Evolutionary conservation across 2,113 vertebrate species (phyloP).

Genomic region (Xyrauchen texanus): DNA sequence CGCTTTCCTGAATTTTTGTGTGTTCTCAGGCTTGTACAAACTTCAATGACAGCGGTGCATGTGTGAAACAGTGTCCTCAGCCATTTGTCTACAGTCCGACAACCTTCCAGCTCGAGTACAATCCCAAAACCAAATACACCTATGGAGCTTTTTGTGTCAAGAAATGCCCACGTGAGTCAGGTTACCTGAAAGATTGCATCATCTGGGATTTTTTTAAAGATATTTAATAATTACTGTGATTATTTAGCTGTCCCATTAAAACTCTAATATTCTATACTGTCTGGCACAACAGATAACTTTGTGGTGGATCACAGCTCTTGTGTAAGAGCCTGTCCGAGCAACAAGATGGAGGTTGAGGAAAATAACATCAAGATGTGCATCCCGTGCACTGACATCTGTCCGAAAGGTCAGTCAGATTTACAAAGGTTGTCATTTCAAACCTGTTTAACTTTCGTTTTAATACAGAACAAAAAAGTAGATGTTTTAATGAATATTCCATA

Average conservation of each 20-base stretch:
- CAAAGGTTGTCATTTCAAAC: no score
- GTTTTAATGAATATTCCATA: no score
- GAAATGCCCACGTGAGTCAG: constrained; percentile 90
- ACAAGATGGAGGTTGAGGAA: constrained; percentile 98
- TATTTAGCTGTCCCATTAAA: not conserved
- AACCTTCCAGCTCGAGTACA: constrained; percentile 92
- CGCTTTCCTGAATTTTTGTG: no score
- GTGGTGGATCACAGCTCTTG: constrained; percentile 98
- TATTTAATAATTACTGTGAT: not conserved
- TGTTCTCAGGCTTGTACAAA: constrained; percentile 91
- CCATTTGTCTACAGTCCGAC: constrained; percentile 97
- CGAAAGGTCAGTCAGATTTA: constrained; percentile 82
- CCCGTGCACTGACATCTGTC: constrained; percentile 96
- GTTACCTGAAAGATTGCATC: no score
- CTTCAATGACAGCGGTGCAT: constrained; percentile 96
- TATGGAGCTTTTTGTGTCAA: constrained; percentile 98
- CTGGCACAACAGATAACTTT: constrained; percentile 85
- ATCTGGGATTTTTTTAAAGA: not conserved
- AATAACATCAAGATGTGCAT: constrained; percentile 96
- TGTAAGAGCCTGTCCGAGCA: constrained; percentile 93
- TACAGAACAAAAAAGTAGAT: no score
- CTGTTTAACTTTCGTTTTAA: no score
- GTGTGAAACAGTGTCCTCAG: constrained; percentile 95
- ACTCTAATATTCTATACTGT: not conserved
- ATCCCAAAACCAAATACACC: constrained; percentile 94